Conservation (phyloP, 2,113 vertebrate genomes). For the Anguilla japonica region DNA sequence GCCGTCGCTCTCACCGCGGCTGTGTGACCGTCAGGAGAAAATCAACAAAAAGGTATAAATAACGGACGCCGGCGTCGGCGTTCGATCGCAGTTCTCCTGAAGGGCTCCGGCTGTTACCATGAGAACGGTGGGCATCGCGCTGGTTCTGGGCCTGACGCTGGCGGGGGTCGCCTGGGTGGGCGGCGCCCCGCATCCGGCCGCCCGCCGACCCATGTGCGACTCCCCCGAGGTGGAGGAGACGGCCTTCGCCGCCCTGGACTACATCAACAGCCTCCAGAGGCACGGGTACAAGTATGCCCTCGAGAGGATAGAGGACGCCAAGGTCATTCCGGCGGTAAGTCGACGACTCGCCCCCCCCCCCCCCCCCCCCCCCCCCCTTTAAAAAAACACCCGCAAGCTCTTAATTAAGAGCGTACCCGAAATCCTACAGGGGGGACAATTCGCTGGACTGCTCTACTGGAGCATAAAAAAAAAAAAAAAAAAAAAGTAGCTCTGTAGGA, state of each 20-base stretch:
- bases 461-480: no score
- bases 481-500: no score
- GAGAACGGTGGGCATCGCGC: conserved; percentile 42
- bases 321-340: conserved; percentile 72
- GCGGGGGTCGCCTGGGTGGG: conserved; percentile 40
- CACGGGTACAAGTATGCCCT: conserved; percentile 80
- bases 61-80: not conserved
- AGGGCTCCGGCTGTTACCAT: conserved; percentile 38
- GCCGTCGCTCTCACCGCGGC: not conserved
- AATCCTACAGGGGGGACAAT: no score
- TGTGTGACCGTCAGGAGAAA: not conserved
- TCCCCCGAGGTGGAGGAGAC: conserved; percentile 73
- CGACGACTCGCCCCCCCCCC: not conserved
- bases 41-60: not conserved
- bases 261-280: conserved; percentile 73
- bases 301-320: conserved; percentile 79
- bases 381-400: no score
- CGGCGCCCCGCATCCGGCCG: not conserved
- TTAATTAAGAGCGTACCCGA: no score
- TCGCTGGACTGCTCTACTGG: no score
- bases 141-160: conserved; percentile 54
- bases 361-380: not conserved
- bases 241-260: conserved; percentile 68
- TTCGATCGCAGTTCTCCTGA: not conserved
- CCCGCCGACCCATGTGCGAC: conserved; percentile 67